Percentiles rank a stretch among this genome's conserved stretches.
These are phyloP conservation scores for Leucosticte australis DNA, from an alignment of 2,113 vertebrate species.

Conservation along the genomic window DNA sequence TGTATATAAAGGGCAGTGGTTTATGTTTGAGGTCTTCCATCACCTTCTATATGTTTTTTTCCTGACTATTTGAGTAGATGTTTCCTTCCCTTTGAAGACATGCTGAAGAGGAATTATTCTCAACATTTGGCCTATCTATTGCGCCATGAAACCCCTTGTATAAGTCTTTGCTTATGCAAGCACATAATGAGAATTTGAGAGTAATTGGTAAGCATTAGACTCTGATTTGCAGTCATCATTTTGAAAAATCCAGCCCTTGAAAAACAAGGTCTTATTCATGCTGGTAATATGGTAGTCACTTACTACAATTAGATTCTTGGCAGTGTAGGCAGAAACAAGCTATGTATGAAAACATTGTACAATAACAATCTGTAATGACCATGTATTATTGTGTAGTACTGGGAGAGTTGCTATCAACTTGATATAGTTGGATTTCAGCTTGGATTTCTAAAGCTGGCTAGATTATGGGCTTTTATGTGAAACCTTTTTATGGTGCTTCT, in stretches of 20 bases:
- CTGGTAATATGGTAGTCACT: not conserved
- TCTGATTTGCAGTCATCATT: not conserved
- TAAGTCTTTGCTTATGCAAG: not conserved
- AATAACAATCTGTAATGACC: not conserved
- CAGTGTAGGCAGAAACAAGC: not conserved
- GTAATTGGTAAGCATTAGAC: not conserved
- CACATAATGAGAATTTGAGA: not conserved
- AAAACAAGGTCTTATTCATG: not conserved
- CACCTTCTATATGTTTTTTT: not conserved
- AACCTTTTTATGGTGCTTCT: not conserved
- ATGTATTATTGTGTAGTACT: not conserved
- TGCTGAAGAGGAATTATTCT: not conserved
- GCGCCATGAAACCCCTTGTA: not conserved
- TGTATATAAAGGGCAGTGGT: not conserved
- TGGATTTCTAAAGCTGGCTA: not conserved
- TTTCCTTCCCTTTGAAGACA: not conserved
- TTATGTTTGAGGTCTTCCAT: not conserved
- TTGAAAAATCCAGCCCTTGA: not conserved
- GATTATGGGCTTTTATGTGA: not conserved
- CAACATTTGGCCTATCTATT: not conserved
- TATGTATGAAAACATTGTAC: not conserved
- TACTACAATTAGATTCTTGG: not conserved
- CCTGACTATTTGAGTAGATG: not conserved
- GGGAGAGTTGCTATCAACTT: not conserved
- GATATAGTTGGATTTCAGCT: not conserved